phyloP scores from a whole-genome alignment of 2,888 invertebrate genomes.

The Fragum fragum region DNA sequence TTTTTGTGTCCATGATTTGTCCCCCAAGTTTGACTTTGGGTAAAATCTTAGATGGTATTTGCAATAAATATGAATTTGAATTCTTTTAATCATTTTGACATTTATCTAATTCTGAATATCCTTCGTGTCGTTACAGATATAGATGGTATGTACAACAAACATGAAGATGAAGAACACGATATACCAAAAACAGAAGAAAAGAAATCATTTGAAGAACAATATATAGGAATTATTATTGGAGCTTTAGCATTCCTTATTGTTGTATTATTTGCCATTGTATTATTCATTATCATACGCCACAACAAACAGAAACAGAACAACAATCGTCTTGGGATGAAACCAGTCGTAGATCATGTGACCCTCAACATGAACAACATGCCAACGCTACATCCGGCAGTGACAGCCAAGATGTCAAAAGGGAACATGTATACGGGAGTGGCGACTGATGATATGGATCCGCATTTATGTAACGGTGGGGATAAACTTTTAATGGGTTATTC shows the following conservation, averaged over 20 bases:
- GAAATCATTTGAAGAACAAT: conserved; percentile 77
- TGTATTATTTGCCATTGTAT: conserved; percentile 91
- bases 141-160: conserved; percentile 22
- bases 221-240: conserved; percentile 83
- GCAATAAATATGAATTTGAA: too few relatives aligned
- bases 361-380: conserved; percentile 90
- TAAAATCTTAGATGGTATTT: too few relatives aligned
- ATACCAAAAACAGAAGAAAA: conserved; percentile 61
- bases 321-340: conserved; percentile 80
- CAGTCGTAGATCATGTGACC: conserved; percentile 87
- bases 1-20: too few relatives aligned
- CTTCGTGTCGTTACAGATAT: conserved; percentile 3
- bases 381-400: conserved; percentile 68
- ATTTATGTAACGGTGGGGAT: conserved; percentile 74
- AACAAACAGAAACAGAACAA: conserved; percentile 81
- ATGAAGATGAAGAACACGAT: conserved; percentile 17
- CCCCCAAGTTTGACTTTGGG: too few relatives aligned
- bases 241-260: conserved; percentile 90
- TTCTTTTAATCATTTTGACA: too few relatives aligned
- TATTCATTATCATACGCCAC: conserved; percentile 88
- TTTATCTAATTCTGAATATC: too few relatives aligned
- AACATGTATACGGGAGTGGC: conserved; percentile 87
- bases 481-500: conserved; percentile 74
- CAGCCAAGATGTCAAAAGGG: conserved; percentile 85
- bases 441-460: conserved; percentile 84